A percentile compares a stretch with the other conserved stretches of the same genome.
phyloP scores from a whole-genome alignment of 2,888 invertebrate species.

The Andrena bucephala region DNA sequence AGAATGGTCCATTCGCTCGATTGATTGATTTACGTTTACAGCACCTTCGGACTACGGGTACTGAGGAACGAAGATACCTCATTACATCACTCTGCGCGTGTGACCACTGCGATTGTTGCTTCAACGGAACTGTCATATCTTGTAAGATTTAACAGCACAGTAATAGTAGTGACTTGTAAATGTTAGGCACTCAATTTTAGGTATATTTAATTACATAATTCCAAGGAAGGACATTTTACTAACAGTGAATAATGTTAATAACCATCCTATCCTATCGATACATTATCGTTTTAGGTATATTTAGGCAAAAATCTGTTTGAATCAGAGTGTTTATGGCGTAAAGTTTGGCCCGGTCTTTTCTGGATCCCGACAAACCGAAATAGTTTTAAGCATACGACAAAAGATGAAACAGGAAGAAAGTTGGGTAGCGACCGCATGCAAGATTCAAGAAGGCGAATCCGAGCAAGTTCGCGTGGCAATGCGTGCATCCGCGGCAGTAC shows the following conservation, averaged over 20 bases:
- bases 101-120: slow-evolving; percentile 7
- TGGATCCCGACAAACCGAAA: slow-evolving; percentile 23
- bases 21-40: slow-evolving; percentile 72
- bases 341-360: background rate
- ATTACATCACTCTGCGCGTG: slow-evolving; percentile 34
- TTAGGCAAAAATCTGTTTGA: too few species aligned
- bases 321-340: too few species aligned
- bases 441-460: slow-evolving; percentile 77
- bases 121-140: background rate
- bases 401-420: slow-evolving; percentile 26
- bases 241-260: too few species aligned
- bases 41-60: slow-evolving; percentile 34
- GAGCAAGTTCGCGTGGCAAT: slow-evolving; percentile 69
- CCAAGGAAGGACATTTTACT: too few species aligned
- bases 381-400: slow-evolving; percentile 18
- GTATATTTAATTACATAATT: too few species aligned
- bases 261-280: too few species aligned
- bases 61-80: slow-evolving; percentile 49
- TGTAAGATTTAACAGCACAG: background rate
- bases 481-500: slow-evolving; percentile 69
- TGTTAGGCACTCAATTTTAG: too few species aligned
- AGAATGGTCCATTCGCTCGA: slow-evolving; percentile 71
- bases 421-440: slow-evolving; percentile 68
- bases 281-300: too few species aligned
- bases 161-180: background rate